A percentile compares a stretch with the other conserved stretches of the same genome.
Conservation (phyloP, 2,797 vertebrate genomes). For the Schizopygopsis pylzovi region DNA sequence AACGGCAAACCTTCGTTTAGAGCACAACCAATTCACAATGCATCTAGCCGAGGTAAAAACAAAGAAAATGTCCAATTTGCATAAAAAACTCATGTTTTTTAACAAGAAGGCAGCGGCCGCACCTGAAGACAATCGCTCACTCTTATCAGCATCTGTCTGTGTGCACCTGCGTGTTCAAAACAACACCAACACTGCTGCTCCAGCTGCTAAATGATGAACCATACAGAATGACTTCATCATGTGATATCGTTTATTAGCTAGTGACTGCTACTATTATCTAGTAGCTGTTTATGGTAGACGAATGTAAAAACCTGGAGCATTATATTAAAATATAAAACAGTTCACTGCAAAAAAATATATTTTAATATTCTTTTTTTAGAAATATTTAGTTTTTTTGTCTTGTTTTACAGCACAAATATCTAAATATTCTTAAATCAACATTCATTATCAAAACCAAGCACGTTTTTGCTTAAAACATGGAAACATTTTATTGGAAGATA, state of each 20-base stretch:
- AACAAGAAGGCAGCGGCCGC: background rate
- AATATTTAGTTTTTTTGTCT: background rate
- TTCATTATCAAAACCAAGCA: background rate
- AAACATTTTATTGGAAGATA: background rate
- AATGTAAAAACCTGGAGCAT: background rate
- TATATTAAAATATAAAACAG: background rate
- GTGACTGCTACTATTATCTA: background rate
- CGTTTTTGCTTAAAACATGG: background rate
- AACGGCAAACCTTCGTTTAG: background rate
- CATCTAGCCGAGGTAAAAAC: conserved; percentile 5
- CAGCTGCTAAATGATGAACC: background rate
- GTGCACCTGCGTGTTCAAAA: background rate
- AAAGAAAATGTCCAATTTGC: conserved; percentile 19
- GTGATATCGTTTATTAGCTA: background rate
- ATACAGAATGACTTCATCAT: background rate
- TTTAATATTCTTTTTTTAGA: no score
- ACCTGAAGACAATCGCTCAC: conserved; percentile 23
- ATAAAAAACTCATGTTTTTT: conserved; percentile 27
- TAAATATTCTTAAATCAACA: background rate
- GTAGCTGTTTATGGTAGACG: background rate
- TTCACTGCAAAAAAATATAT: background rate
- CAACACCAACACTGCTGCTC: background rate
- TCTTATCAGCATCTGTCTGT: conserved; percentile 3
- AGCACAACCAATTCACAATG: background rate
- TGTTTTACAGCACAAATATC: background rate